These are phyloP conservation scores for Synanthedon tipuliformis DNA, from an alignment of 2,888 invertebrate genomes.

Conservation along the genomic window DNA sequence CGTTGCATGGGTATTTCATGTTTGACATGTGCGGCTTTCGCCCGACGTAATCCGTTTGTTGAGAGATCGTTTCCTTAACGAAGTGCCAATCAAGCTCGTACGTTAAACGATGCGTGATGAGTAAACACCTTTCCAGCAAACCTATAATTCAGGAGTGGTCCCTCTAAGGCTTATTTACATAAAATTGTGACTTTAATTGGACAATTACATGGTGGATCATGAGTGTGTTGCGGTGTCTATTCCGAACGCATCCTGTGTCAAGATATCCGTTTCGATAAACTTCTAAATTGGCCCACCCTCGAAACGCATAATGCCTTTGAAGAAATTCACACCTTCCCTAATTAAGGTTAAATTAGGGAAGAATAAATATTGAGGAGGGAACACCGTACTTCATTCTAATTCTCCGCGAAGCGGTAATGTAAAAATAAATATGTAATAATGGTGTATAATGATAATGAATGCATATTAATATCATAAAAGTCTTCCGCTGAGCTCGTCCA, in stretches of 20 bases:
- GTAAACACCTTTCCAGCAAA: slow-evolving; percentile 17
- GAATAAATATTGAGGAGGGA: slow-evolving; percentile 48
- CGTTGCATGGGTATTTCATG: neutral
- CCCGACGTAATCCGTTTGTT: neutral
- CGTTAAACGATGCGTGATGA: neutral
- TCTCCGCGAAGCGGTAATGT: slow-evolving; percentile 24
- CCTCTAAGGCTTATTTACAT: slow-evolving; percentile 40
- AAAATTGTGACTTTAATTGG: slow-evolving; percentile 62
- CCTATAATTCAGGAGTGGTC: slow-evolving; percentile 2
- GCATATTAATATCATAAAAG: slow-evolving; percentile 22
- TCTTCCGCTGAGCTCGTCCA: slow-evolving; percentile 4
- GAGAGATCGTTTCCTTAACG: neutral
- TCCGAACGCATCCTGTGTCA: slow-evolving; percentile 46
- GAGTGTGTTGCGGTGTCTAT: slow-evolving; percentile 38
- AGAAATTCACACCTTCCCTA: slow-evolving; percentile 66
- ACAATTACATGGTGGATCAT: slow-evolving; percentile 58
- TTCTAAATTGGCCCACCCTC: slow-evolving; percentile 50
- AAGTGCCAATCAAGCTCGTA: neutral
- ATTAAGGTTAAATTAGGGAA: slow-evolving; percentile 57
- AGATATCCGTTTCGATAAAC: slow-evolving; percentile 49
- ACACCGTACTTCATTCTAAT: slow-evolving; percentile 30
- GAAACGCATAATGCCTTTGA: slow-evolving; percentile 42
- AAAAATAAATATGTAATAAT: slow-evolving; percentile 48
- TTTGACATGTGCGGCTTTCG: neutral
- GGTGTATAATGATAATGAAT: slow-evolving; percentile 34